phyloP scores from a whole-genome alignment of 1,140 invertebrate species.

The Hycleus cichorii region DNA sequence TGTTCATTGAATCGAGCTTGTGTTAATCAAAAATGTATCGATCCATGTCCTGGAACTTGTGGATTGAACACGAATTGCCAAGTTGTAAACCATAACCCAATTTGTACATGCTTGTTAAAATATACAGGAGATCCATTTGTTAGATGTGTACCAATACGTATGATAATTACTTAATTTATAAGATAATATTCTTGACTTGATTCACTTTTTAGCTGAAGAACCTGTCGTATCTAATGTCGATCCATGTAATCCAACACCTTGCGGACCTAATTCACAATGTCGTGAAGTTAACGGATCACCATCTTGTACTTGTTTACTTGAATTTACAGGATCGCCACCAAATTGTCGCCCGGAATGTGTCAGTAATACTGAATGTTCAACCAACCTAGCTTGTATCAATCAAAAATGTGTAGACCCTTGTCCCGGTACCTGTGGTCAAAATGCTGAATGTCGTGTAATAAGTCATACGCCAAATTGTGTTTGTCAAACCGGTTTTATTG shows the following conservation, averaged over 20 bases:
- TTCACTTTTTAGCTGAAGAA: conserved; percentile 21
- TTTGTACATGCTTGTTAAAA: conserved; percentile 58
- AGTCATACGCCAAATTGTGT: conserved; percentile 77
- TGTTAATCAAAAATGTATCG: conserved; percentile 54
- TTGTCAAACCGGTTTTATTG: conserved; percentile 66
- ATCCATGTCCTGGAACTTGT: conserved; percentile 68
- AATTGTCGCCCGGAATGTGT: conserved; percentile 74
- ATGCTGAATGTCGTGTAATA: conserved; percentile 72
- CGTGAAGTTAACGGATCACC: conserved; percentile 67
- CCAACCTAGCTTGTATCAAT: conserved; percentile 68
- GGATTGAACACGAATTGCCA: conserved; percentile 62
- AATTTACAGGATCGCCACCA: conserved; percentile 77
- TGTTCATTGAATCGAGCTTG: conserved; percentile 53
- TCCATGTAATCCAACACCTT: conserved; percentile 76
- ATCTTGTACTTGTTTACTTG: conserved; percentile 71
- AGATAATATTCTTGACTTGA: not conserved
- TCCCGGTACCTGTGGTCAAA: conserved; percentile 67
- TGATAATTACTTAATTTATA: conserved; percentile 22
- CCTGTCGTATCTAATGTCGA: conserved; percentile 36
- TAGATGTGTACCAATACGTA: conserved; percentile 46
- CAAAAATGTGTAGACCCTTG: conserved; percentile 82
- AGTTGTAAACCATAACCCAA: conserved; percentile 64
- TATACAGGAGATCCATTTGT: conserved; percentile 65
- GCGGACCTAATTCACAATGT: conserved; percentile 73
- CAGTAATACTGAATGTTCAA: conserved; percentile 69